These are phyloP conservation scores for Poeciliopsis presidionis DNA, from an alignment of 2,797 vertebrate genomes.

Conservation along the genomic window DNA sequence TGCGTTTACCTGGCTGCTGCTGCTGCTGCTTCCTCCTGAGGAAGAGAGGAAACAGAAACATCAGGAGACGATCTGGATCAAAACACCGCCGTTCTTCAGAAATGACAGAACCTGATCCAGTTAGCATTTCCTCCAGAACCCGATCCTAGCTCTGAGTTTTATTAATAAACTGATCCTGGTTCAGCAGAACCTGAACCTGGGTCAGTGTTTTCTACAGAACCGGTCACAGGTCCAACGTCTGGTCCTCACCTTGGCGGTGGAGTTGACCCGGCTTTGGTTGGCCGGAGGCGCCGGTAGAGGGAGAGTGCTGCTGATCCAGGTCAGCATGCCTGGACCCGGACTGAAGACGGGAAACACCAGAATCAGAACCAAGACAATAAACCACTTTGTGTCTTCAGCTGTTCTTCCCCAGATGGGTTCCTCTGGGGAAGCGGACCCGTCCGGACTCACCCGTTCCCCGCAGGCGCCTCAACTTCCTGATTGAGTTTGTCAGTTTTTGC, in stretches of 20 bases:
- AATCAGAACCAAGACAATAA: neutral
- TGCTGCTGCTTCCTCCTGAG: slow-evolving; percentile 58
- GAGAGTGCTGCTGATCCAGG: slow-evolving; percentile 72
- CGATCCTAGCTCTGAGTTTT: no score
- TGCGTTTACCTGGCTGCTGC: slow-evolving; percentile 54
- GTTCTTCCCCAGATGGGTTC: neutral
- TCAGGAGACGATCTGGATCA: neutral
- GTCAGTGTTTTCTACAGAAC: neutral
- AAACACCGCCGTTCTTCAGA: no score
- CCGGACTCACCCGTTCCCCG: slow-evolving; percentile 51
- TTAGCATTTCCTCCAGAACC: neutral
- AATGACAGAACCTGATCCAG: no score
- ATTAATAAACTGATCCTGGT: neutral
- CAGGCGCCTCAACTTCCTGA: neutral
- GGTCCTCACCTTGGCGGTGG: slow-evolving; percentile 37
- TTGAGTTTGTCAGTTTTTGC: slow-evolving; percentile 27
- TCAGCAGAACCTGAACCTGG: neutral
- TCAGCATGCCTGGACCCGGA: slow-evolving; percentile 48
- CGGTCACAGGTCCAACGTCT: neutral
- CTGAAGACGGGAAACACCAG: slow-evolving; percentile 30
- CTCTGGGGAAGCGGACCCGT: neutral
- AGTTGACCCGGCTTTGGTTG: slow-evolving; percentile 10
- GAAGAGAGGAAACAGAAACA: slow-evolving; percentile 4
- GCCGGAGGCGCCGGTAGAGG: slow-evolving; percentile 67
- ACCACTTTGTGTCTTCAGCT: neutral